Evolutionary conservation across 2,113 vertebrate species (phyloP), one percentile per base, ranked within the genome.

Genomic region (Dromiciops gliroides): DNA sequence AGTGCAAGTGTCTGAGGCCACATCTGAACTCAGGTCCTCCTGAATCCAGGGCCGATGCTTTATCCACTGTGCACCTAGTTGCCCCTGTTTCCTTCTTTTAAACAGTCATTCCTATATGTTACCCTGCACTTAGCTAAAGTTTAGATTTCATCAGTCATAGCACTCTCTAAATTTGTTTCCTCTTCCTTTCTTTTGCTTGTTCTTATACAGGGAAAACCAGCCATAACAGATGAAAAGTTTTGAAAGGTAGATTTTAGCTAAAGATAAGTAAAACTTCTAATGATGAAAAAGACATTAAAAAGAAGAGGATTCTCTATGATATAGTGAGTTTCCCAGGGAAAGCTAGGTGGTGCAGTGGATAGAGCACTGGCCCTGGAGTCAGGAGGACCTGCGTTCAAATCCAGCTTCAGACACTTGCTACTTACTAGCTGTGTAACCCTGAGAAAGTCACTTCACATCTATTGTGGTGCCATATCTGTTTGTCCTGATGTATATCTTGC

Each of bases 121-220:
- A 89, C 50, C 11, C 53, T 67, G 50, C 24, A 44, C 48, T 95
- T 95, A 95, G 26, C 95, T 95, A 89, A 83, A 95, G 9, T 89
- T 49, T 93, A 52, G 47, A 93, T 52, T 93, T 95, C 22, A 91
- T 94, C 90, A 94, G 94, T 44, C 48, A 92, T 44, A 97, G 93
- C 94, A 31, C 6, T 4, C 19, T 95, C 48, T 89, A 60, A 96
- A 91, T 90, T 94, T 91, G 22, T 93, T 91, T 89, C 89, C 19
- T 67, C 89, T 90, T 53, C 7, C 67, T 37, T 92, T 93, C 50
- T 93, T 95, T 95, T 92, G 50, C 51, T 8, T 44, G 12, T 44
- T n/a, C n/a, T 44, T 23, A 44, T 83, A 44, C 31, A 83, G 37
- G 19, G 11, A 83, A 19, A 22, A 44, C n/a, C 44, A 83, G n/a